These are phyloP conservation scores for Cynodonichthys magdalenae DNA, from an alignment of 2,797 vertebrate genomes.

Conservation along the genomic window DNA sequence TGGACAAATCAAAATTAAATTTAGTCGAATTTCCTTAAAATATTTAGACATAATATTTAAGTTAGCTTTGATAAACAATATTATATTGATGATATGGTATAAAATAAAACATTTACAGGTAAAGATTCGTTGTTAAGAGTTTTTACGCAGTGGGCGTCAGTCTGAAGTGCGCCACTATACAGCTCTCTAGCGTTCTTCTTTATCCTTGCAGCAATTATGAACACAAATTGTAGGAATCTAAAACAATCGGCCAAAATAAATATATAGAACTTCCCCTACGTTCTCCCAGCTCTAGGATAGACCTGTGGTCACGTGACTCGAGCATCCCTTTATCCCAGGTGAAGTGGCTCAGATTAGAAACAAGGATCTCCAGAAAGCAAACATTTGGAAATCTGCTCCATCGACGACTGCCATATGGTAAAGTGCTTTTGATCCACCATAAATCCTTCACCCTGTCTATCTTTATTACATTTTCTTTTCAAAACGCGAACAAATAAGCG, in stretches of 20 bases:
- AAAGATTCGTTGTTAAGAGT: no score
- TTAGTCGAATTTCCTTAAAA: no score
- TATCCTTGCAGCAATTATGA: background rate
- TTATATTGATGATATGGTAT: no score
- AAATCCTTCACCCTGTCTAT: constrained; percentile 83
- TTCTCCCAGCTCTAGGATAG: no score
- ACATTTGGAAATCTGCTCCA: constrained; percentile 84
- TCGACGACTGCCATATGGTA: constrained; percentile 90
- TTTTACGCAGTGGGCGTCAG: constrained; percentile 40
- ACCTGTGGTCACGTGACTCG: constrained; percentile 73
- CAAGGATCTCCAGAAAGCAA: constrained; percentile 82
- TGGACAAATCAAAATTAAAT: no score
- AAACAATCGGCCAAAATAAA: no score
- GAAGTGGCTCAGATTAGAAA: constrained; percentile 70
- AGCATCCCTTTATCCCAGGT: constrained; percentile 71
- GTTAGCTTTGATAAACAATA: no score
- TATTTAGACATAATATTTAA: no score
- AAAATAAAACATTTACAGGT: no score
- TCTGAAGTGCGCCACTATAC: background rate
- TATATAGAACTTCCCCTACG: no score
- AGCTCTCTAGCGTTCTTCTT: background rate
- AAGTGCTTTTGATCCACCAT: constrained; percentile 90
- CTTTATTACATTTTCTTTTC: constrained; percentile 87
- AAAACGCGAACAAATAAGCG: constrained; percentile 88
- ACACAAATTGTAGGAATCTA: background rate